Percentiles rank a stretch among this genome's conserved stretches.
Conservation (phyloP, 2,113 vertebrate species). For the Peromyscus maniculatus region DNA sequence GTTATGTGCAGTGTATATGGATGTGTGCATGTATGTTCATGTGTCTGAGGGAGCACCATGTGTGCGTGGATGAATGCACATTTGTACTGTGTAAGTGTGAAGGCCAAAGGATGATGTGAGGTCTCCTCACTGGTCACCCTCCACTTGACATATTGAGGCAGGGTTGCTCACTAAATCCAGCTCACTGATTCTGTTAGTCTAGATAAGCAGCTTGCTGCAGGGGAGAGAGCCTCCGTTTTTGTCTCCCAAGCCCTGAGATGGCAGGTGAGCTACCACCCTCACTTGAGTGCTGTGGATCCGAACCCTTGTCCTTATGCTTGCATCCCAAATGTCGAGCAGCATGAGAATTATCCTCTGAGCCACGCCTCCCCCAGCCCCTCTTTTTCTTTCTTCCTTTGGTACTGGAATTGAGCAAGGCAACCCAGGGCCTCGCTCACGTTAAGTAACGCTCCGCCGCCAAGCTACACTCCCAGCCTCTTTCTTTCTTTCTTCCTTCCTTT, state of each 20-base stretch:
- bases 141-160: not conserved
- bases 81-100: too few species aligned
- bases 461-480: not conserved
- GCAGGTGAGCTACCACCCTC: too few species aligned
- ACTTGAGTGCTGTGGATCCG: not conserved
- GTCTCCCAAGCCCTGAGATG: not conserved
- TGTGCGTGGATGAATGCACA: not conserved
- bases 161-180: not conserved
- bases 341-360: not conserved
- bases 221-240: not conserved
- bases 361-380: rapidly evolving
- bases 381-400: not conserved
- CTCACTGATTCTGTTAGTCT: not conserved
- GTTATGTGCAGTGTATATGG: not conserved
- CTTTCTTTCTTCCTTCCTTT: too few species aligned
- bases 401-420: not conserved
- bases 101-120: too few species aligned
- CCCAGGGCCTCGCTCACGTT: not conserved
- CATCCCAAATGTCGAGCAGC: not conserved
- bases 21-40: not conserved
- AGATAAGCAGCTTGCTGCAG: not conserved
- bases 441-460: not conserved
- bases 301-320: not conserved
- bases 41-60: not conserved
- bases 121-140: not conserved